Percentiles rank a stretch among this genome's conserved stretches.
These are phyloP conservation scores for Oreocharis arfaki DNA, from an alignment of 2,113 vertebrate genomes.

Conservation along the genomic window DNA sequence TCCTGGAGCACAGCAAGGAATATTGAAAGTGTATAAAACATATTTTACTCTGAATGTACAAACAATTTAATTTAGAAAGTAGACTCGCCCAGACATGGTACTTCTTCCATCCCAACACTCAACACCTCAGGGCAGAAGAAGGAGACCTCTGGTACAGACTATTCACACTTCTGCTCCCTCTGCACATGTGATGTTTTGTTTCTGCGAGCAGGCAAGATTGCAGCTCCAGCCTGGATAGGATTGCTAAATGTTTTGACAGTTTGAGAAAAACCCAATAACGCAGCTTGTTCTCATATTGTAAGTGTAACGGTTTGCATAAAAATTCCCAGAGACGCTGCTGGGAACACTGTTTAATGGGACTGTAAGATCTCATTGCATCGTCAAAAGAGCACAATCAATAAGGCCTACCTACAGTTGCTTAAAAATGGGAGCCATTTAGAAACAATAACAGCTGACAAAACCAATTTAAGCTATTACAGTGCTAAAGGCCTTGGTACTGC, in stretches of 20 bases:
- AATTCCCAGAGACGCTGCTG: background rate
- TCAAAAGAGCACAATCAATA: background rate
- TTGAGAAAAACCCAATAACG: background rate
- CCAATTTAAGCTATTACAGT: background rate
- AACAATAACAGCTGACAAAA: background rate
- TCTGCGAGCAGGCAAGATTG: background rate
- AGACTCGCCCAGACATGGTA: fast-evolving
- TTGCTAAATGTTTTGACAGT: background rate
- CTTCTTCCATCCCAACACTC: fast-evolving
- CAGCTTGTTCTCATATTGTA: background rate
- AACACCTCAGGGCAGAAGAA: background rate
- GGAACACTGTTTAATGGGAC: background rate
- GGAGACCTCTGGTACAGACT: background rate
- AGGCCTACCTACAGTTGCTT: background rate
- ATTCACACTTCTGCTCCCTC: background rate
- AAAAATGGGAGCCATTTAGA: background rate
- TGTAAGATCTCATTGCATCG: background rate
- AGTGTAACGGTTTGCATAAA: background rate
- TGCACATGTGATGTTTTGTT: background rate
- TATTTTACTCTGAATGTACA: background rate
- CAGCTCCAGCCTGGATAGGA: background rate
- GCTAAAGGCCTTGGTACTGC: background rate
- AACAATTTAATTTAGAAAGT: background rate
- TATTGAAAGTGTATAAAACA: background rate
- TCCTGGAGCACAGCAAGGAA: background rate